A percentile compares a stretch with the other conserved stretches of the same genome.
Conservation (phyloP, 2,888 invertebrate species). For the Merodon equestris region DNA sequence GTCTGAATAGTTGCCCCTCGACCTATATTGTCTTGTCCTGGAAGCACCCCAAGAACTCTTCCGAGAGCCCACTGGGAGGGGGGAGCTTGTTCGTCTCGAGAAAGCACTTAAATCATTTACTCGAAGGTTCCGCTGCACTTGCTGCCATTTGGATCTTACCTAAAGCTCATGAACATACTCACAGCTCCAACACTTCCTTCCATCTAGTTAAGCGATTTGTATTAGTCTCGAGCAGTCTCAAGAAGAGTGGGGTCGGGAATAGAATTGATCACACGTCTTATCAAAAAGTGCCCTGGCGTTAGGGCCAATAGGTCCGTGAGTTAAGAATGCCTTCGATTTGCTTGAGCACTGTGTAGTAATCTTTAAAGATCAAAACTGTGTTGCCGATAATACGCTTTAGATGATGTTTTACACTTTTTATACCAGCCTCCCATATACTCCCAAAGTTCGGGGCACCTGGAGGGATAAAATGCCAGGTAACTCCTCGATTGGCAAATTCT, state of each 20-base stretch:
- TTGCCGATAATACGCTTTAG: slow-evolving; percentile 5
- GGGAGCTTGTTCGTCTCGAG: slow-evolving; percentile 33
- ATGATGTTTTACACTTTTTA: slow-evolving; percentile 15
- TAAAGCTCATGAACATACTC: slow-evolving; percentile 44
- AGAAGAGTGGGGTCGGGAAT: slow-evolving; percentile 12
- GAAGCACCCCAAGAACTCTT: slow-evolving; percentile 19
- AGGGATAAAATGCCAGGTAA: slow-evolving; percentile 9
- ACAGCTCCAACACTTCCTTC: slow-evolving; percentile 45
- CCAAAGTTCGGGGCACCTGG: slow-evolving; percentile 12
- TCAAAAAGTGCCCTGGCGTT: slow-evolving; percentile 9
- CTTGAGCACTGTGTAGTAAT: slow-evolving; percentile 16
- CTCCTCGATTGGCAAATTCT: not conserved
- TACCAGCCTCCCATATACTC: slow-evolving; percentile 15
- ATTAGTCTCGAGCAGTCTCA: slow-evolving; percentile 16
- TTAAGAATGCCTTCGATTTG: slow-evolving; percentile 19
- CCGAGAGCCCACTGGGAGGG: slow-evolving; percentile 33
- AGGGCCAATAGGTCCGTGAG: slow-evolving; percentile 6
- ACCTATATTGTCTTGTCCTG: slow-evolving; percentile 17
- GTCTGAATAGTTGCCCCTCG: slow-evolving; percentile 23
- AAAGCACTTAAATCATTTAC: slow-evolving; percentile 27
- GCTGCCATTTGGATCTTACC: slow-evolving; percentile 28
- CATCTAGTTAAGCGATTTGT: slow-evolving; percentile 6
- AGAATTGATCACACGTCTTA: slow-evolving; percentile 2
- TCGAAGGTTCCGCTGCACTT: slow-evolving; percentile 16
- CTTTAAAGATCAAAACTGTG: slow-evolving; percentile 5